Conservation (phyloP, 2,113 vertebrate genomes). For the Callithrix jacchus region DNA sequence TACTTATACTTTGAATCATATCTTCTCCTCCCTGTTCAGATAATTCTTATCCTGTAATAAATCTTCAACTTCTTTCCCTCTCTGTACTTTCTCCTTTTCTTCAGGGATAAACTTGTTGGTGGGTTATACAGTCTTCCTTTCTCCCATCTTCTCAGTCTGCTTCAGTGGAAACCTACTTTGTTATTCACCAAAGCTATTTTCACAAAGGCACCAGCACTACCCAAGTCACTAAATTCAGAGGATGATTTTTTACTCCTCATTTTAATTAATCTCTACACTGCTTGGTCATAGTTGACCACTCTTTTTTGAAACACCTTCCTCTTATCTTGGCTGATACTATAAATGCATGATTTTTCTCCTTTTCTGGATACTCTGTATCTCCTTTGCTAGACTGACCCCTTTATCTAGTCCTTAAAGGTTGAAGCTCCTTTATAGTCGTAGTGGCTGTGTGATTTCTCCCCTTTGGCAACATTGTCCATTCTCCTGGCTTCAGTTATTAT, state of each 20-base stretch:
- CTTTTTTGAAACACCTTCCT: slow-evolving; percentile 3
- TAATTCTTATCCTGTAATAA: background rate
- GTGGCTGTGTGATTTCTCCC: background rate
- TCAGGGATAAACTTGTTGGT: background rate
- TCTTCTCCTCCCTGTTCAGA: background rate
- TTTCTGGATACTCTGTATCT: background rate
- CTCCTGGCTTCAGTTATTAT: background rate
- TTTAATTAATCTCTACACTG: background rate
- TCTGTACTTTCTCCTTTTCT: background rate
- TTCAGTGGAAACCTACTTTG: slow-evolving; percentile 4
- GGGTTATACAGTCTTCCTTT: background rate
- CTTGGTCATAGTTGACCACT: background rate
- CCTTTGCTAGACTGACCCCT: background rate
- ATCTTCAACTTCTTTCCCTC: background rate
- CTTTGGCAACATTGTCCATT: background rate
- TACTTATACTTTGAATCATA: background rate
- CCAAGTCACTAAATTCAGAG: background rate
- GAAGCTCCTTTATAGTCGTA: background rate
- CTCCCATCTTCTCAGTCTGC: background rate
- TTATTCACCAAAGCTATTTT: background rate
- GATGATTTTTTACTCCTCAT: background rate
- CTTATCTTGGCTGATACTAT: background rate
- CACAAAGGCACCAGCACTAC: background rate
- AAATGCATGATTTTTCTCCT: background rate
- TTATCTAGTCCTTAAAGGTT: background rate